phyloP scores from a whole-genome alignment of 2,113 vertebrate species.

The Microtus ochrogaster region DNA sequence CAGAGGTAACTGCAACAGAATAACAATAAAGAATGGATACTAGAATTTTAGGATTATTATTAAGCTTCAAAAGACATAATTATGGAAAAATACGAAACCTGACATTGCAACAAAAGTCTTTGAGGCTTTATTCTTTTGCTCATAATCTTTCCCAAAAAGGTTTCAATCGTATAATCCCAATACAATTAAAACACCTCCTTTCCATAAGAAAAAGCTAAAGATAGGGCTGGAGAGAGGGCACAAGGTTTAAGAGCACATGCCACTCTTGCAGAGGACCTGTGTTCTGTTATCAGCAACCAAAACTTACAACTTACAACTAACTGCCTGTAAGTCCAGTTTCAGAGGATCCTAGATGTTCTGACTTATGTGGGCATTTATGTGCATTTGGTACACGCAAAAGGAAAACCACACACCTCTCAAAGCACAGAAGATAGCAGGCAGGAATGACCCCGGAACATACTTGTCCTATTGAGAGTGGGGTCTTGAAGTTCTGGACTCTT shows the following conservation, averaged over 20 bases:
- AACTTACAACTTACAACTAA: neutral
- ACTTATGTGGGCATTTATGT: neutral
- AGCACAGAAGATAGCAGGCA: fast-evolving
- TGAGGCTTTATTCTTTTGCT: neutral
- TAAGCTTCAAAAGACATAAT: neutral
- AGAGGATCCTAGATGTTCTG: neutral
- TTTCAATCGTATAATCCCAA: neutral
- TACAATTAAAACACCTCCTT: neutral
- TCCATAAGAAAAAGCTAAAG: neutral
- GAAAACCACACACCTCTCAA: neutral
- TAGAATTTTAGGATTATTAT: neutral
- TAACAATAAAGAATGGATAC: neutral
- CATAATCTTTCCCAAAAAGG: neutral
- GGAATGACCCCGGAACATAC: neutral
- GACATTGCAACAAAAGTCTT: neutral
- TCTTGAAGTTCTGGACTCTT: neutral
- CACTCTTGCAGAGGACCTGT: neutral
- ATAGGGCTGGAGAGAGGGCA: neutral
- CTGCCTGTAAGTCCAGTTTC: neutral
- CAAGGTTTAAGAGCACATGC: neutral
- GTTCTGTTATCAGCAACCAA: neutral
- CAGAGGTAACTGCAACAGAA: neutral
- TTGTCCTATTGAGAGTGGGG: neutral
- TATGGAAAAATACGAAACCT: neutral
- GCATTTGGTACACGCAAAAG: neutral